Base-by-base conservation (phyloP, 2,113 vertebrate species). In the Corydoras sp. region DNA sequence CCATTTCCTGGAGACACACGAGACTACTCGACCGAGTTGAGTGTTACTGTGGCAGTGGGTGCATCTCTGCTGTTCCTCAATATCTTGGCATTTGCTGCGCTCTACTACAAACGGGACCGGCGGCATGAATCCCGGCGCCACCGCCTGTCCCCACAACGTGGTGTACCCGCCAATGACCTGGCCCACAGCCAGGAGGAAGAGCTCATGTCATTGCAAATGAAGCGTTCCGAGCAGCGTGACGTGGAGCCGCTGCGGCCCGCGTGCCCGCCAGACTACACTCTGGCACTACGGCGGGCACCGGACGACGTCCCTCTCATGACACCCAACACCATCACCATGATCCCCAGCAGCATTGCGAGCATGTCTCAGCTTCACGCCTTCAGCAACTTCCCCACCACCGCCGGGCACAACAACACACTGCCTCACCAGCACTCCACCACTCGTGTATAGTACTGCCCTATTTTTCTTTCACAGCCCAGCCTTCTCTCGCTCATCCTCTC, bases 371-470 rank as follows among this genome's bases (percentile, higher is more conserved):
- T 95, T 56, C 93, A 95, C 60, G 91, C 93, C 43, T 96, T 96
- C 79, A 93, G 92, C 84, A 90, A 92, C 18, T 95, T 92, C 75
- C 92, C 89, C 2, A 77, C 86, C 75, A 83, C 92, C 77, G 84
- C 92, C 8, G 31, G 91, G 81, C 81, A 90, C 83, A 95, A 95
- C 89, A 96, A 95, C 90, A 94, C 93, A 72, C 84, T 96, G 76
- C 93, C 94, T 68, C 94, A 95, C 77, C 93, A 93, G 62, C 94
- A 96, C 86, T 95, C 93, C 79, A 96, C 94, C 81, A 96, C 94
- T 72, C 85, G 93, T 68, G 94, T 95, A 96, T 95, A 95, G 93
- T 91, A 83, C 62, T 49, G 67, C 80, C 84, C 76, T 81, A 75
- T 75, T 83, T 83, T 79, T 76, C 58, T 59, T n/a, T 58, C 79